These are phyloP conservation scores for Acestrorhynchus altus DNA, from an alignment of 2,797 vertebrate species.

Conservation along the genomic window DNA sequence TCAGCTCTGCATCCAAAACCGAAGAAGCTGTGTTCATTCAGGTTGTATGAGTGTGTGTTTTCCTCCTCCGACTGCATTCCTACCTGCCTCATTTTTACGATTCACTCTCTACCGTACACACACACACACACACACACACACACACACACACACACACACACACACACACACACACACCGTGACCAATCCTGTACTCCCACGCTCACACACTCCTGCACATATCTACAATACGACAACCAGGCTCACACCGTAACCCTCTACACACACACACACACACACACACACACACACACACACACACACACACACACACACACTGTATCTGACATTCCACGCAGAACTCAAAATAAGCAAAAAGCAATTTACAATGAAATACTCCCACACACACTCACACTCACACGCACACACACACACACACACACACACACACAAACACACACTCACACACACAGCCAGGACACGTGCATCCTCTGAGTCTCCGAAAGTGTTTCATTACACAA, in stretches of 20 bases:
- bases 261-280: not conserved
- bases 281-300: not conserved
- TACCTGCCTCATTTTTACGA: slow-evolving; percentile 22
- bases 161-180: slow-evolving; percentile 35
- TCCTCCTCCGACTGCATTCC: not conserved
- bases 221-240: not conserved
- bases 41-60: slow-evolving; percentile 1
- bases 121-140: slow-evolving; percentile 42
- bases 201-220: not conserved
- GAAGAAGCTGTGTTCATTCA: not conserved
- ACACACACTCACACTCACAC: slow-evolving; percentile 5
- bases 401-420: not conserved
- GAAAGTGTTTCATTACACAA: slow-evolving; percentile 47
- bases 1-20: not conserved
- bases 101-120: slow-evolving; percentile 4
- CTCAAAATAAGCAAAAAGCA: slow-evolving; percentile 10
- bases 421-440: slow-evolving; percentile 28
- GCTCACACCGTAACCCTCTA: too few species aligned
- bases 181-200: not conserved
- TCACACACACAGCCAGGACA: not conserved
- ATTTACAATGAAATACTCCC: slow-evolving; percentile 8
- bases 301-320: not conserved
- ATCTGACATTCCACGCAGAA: not conserved
- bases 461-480: not conserved
- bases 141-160: slow-evolving; percentile 45